Conservation (phyloP, 2,797 vertebrate genomes). For the Mionectes olivaceus region DNA sequence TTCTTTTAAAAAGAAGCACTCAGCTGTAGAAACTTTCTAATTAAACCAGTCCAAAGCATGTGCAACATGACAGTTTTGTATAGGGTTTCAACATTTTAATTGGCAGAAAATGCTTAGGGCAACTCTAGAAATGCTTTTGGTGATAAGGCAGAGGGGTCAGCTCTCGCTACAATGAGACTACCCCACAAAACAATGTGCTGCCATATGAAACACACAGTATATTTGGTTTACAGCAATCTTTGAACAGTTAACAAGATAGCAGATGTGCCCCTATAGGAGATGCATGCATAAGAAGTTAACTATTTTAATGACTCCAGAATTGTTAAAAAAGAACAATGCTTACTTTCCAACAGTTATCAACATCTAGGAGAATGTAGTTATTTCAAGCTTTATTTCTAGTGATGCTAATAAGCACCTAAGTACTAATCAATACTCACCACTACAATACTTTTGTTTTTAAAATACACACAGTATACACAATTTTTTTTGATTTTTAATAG, state of each 20-base stretch:
- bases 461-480: neutral
- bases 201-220: neutral
- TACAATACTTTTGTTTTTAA: slow-evolving; percentile 48
- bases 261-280: slow-evolving; percentile 56
- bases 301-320: slow-evolving; percentile 59
- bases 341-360: slow-evolving; percentile 47
- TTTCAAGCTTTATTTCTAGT: slow-evolving; percentile 61
- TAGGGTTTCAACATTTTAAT: slow-evolving; percentile 73
- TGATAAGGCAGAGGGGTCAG: slow-evolving; percentile 68
- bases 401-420: slow-evolving; percentile 37
- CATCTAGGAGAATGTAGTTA: slow-evolving; percentile 51
- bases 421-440: slow-evolving; percentile 61
- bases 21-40: slow-evolving; percentile 76
- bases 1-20: slow-evolving; percentile 71
- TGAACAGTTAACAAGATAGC: slow-evolving; percentile 64
- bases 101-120: slow-evolving; percentile 73
- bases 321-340: slow-evolving; percentile 68
- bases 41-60: slow-evolving; percentile 73
- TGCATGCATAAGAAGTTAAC: slow-evolving; percentile 64
- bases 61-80: slow-evolving; percentile 53
- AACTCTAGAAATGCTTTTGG: slow-evolving; percentile 50
- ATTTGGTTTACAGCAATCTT: slow-evolving; percentile 47
- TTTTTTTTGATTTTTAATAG: neutral
- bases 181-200: slow-evolving; percentile 49
- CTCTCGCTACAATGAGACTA: slow-evolving; percentile 40